These are phyloP conservation scores for Nephrotoma flavescens DNA, from an alignment of 2,888 invertebrate genomes.

Conservation along the genomic window DNA sequence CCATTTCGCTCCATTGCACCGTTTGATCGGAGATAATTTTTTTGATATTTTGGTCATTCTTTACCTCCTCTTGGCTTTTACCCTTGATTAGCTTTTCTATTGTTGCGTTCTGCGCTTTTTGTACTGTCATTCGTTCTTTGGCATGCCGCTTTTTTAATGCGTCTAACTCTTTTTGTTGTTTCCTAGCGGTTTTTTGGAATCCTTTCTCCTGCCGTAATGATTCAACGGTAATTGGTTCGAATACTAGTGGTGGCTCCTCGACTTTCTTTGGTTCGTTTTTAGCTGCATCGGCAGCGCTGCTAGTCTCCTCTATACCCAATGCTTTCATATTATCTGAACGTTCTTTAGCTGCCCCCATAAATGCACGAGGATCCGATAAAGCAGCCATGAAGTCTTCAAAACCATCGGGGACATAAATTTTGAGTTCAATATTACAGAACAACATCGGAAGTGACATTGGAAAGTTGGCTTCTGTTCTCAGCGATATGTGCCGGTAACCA, in stretches of 20 bases:
- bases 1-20: slow-evolving; percentile 84
- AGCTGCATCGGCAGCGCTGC: slow-evolving; percentile 46
- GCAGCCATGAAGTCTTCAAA: slow-evolving; percentile 98
- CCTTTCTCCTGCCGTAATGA: slow-evolving; percentile 77
- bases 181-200: slow-evolving; percentile 82
- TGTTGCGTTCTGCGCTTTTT: slow-evolving; percentile 80
- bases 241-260: slow-evolving; percentile 54
- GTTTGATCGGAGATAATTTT: slow-evolving; percentile 86
- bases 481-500: slow-evolving; percentile 93
- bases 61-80: slow-evolving; percentile 74
- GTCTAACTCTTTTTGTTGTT: slow-evolving; percentile 92
- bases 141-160: slow-evolving; percentile 80
- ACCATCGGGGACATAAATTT: slow-evolving; percentile 99
- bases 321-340: slow-evolving; percentile 86
- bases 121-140: slow-evolving; percentile 81
- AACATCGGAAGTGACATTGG: slow-evolving; percentile 98
- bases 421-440: slow-evolving; percentile 96
- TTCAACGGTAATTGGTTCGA: slow-evolving; percentile 83
- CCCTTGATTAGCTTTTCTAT: slow-evolving; percentile 90
- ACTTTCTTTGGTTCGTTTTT: slow-evolving; percentile 56
- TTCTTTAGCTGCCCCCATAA: slow-evolving; percentile 75
- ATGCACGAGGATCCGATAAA: slow-evolving; percentile 85
- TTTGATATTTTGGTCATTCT: slow-evolving; percentile 61
- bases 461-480: slow-evolving; percentile 96
- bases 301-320: slow-evolving; percentile 78